Percentiles rank a stretch among this genome's conserved stretches.
These are phyloP conservation scores for Carposina sasakii DNA, from an alignment of 1,140 invertebrate species.

Conservation along the genomic window DNA sequence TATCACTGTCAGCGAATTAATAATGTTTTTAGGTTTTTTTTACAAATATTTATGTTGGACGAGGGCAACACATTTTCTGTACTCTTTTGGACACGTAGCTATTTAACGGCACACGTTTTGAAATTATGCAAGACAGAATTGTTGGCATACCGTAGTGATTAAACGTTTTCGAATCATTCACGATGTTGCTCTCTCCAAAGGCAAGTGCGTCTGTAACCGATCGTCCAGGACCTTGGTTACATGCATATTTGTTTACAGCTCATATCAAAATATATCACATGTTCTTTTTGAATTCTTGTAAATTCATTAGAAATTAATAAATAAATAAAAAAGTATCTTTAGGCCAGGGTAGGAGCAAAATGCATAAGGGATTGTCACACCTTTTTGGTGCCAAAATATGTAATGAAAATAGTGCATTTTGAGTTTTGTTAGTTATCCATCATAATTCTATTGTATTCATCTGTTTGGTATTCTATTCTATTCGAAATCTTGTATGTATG, in stretches of 20 bases:
- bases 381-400: slow-evolving; percentile 31
- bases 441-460: no score
- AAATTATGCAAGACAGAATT: slow-evolving; percentile 23
- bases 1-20: slow-evolving; percentile 37
- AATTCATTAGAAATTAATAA: slow-evolving; percentile 56
- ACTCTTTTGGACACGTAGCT: slow-evolving; percentile 54
- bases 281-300: slow-evolving; percentile 46
- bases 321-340: slow-evolving; percentile 48
- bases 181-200: slow-evolving; percentile 47
- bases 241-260: slow-evolving; percentile 61
- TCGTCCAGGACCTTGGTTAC: slow-evolving; percentile 61
- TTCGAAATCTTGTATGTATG: no score
- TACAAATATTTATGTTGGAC: slow-evolving; percentile 25
- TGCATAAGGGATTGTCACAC: slow-evolving; percentile 54
- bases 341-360: slow-evolving; percentile 61
- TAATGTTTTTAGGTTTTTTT: slow-evolving; percentile 11
- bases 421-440: slow-evolving; percentile 8
- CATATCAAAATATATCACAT: slow-evolving; percentile 44
- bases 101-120: slow-evolving; percentile 50
- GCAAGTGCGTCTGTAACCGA: slow-evolving; percentile 67
- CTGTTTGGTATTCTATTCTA: no score
- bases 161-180: slow-evolving; percentile 34
- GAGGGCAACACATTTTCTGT: slow-evolving; percentile 45
- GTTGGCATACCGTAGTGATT: slow-evolving; percentile 36
- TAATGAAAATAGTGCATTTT: slow-evolving; percentile 11